Evolutionary conservation across 2,113 vertebrate species (phyloP).

Genomic region (Chitala chitala): DNA sequence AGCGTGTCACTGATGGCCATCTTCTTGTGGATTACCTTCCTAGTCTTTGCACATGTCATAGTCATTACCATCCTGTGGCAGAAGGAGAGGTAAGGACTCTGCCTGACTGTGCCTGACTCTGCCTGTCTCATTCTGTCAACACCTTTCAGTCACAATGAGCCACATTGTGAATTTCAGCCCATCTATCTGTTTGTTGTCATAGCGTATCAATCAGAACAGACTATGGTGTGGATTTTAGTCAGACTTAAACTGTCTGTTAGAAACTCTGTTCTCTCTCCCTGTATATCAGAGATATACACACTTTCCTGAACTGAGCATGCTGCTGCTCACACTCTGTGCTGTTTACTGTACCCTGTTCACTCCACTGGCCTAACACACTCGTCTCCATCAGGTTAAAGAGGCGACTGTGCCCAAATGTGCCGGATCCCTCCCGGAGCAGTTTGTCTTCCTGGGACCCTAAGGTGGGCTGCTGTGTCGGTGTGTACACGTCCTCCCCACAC

Average conservation of each 20-base stretch:
- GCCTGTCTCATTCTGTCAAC: not conserved
- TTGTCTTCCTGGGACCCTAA: slow-evolving; percentile 51
- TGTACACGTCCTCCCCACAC: not conserved
- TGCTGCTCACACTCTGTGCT: slow-evolving; percentile 16
- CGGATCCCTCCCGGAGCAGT: slow-evolving; percentile 58
- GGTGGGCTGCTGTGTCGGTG: slow-evolving; percentile 41
- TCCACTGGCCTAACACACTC: not conserved
- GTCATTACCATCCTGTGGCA: slow-evolving; percentile 1
- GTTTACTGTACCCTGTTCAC: not conserved
- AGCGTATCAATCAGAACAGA: too few relatives aligned
- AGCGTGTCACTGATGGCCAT: slow-evolving; percentile 25
- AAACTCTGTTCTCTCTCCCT: not conserved
- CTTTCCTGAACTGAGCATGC: slow-evolving; percentile 10
- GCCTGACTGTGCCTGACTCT: too few relatives aligned
- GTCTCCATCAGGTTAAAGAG: slow-evolving; percentile 40
- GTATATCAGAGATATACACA: not conserved
- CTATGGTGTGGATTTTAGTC: too few relatives aligned
- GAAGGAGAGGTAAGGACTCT: slow-evolving; percentile 15
- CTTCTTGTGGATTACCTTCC: slow-evolving; percentile 4
- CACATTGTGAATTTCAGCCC: not conserved
- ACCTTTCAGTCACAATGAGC: not conserved
- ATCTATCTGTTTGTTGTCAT: too few relatives aligned
- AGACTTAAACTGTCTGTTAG: not conserved
- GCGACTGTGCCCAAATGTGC: slow-evolving; percentile 45
- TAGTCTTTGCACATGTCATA: not conserved